Evolutionary conservation across 2,797 vertebrate genomes (phyloP).

Genomic region (Numenius phaeopus): DNA sequence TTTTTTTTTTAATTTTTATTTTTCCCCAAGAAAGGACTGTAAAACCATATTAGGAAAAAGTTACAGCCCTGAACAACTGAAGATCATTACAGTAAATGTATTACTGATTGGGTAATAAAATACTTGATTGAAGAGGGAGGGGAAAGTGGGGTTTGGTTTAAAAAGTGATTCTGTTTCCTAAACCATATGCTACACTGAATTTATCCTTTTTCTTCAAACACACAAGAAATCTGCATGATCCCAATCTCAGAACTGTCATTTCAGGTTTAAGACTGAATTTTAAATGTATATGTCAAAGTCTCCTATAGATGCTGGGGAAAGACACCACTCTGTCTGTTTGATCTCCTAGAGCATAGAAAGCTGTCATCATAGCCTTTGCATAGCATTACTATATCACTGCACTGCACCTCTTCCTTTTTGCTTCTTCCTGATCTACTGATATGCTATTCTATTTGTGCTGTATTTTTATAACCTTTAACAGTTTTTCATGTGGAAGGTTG

Average conservation of each 20-base stretch:
- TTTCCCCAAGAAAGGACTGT: neutral
- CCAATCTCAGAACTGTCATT: neutral
- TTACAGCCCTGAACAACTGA: neutral
- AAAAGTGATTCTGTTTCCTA: neutral
- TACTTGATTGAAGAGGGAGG: neutral
- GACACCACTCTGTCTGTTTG: neutral
- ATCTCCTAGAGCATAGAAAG: neutral
- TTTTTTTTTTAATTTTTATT: neutral
- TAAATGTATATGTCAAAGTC: neutral
- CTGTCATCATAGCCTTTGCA: neutral
- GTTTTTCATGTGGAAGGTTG: neutral
- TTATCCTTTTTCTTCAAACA: neutral
- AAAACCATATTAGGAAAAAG: neutral
- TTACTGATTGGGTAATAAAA: neutral
- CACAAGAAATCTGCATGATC: neutral
- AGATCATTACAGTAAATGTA: neutral
- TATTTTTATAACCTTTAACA: neutral
- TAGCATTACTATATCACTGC: neutral
- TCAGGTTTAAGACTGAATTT: constrained; percentile 29
- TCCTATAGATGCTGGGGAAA: neutral
- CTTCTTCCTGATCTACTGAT: neutral
- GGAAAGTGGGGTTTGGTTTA: neutral
- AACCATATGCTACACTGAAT: neutral
- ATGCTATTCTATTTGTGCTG: neutral
- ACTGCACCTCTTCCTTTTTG: neutral